A percentile compares a stretch with the other conserved stretches of the same genome.
Conservation (phyloP, 2,888 invertebrate species). For the Morpho helenor region DNA sequence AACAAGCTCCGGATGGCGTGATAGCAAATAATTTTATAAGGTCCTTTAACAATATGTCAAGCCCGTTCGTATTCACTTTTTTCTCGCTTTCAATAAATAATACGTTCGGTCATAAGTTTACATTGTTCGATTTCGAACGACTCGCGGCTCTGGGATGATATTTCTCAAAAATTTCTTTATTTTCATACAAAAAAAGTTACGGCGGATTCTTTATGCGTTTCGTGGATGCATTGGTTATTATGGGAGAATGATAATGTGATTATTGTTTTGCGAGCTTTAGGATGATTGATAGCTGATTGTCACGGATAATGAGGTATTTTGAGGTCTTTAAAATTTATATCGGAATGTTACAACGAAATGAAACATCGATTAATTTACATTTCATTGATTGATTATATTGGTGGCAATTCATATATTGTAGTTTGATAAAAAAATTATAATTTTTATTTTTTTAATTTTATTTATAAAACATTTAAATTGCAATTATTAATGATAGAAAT, state of each 20-base stretch:
- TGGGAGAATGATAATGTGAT: slow-evolving; percentile 77
- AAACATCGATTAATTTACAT: slow-evolving; percentile 30
- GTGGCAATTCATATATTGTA: slow-evolving; percentile 9
- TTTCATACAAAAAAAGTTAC: slow-evolving; percentile 51
- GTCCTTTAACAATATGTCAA: slow-evolving; percentile 75
- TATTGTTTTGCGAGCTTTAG: slow-evolving; percentile 73
- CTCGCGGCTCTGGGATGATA: slow-evolving; percentile 59
- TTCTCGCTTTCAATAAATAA: slow-evolving; percentile 73
- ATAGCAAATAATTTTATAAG: slow-evolving; percentile 78
- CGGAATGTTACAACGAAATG: slow-evolving; percentile 33
- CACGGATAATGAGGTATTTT: slow-evolving; percentile 71
- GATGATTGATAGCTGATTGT: slow-evolving; percentile 73
- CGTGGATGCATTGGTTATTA: slow-evolving; percentile 72
- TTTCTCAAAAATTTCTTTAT: slow-evolving; percentile 63
- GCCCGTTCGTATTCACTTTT: slow-evolving; percentile 54
- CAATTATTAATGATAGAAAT: too few species aligned
- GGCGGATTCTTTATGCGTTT: slow-evolving; percentile 73
- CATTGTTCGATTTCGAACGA: slow-evolving; percentile 70
- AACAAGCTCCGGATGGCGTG: slow-evolving; percentile 66
- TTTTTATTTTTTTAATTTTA: too few species aligned
- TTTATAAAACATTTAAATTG: too few species aligned
- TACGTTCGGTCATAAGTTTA: slow-evolving; percentile 71
- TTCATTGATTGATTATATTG: slow-evolving; percentile 28
- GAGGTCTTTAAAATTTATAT: slow-evolving; percentile 49
- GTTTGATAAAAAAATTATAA: too few species aligned